Evolutionary conservation across 2,888 invertebrate genomes (phyloP).

Genomic region (Schizotus pectinicornis): DNA sequence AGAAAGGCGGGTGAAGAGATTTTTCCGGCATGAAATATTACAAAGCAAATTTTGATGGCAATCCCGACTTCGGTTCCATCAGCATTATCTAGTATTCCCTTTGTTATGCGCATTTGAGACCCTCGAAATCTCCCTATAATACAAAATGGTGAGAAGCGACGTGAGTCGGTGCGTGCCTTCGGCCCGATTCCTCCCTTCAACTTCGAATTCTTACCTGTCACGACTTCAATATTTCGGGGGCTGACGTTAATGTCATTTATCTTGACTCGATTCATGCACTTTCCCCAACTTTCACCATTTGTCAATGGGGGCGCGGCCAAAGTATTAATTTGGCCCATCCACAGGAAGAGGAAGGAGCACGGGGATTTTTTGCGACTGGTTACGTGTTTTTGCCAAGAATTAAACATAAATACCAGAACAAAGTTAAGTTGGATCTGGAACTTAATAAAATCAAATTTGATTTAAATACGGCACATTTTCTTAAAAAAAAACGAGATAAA

Average conservation of each 20-base stretch:
- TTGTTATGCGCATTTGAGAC: constrained; percentile 27
- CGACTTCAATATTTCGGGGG: constrained; percentile 15
- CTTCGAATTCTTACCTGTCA: constrained; percentile 20
- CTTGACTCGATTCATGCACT: constrained; percentile 12
- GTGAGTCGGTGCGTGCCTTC: constrained; percentile 18
- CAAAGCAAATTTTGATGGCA: constrained; percentile 25
- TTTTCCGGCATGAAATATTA: constrained; percentile 16
- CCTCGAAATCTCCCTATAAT: constrained; percentile 27
- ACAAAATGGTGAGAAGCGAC: constrained; percentile 25
- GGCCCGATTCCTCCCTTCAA: constrained; percentile 15
- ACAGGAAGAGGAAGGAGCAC: no score
- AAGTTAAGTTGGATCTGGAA: no score
- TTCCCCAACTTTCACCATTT: constrained; percentile 19
- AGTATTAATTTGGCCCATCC: no score
- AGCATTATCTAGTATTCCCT: constrained; percentile 30
- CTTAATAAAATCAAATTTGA: no score
- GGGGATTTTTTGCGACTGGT: no score
- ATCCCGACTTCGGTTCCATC: constrained; percentile 24
- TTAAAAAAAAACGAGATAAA: no score
- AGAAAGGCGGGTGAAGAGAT: not conserved
- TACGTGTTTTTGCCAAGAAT: no score
- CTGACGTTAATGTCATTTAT: constrained; percentile 18
- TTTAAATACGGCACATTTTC: no score
- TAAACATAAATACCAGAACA: no score
- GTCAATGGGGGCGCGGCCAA: constrained; percentile 2